phyloP scores from a whole-genome alignment of 2,888 invertebrate species.

The Eledona agricola region DNA sequence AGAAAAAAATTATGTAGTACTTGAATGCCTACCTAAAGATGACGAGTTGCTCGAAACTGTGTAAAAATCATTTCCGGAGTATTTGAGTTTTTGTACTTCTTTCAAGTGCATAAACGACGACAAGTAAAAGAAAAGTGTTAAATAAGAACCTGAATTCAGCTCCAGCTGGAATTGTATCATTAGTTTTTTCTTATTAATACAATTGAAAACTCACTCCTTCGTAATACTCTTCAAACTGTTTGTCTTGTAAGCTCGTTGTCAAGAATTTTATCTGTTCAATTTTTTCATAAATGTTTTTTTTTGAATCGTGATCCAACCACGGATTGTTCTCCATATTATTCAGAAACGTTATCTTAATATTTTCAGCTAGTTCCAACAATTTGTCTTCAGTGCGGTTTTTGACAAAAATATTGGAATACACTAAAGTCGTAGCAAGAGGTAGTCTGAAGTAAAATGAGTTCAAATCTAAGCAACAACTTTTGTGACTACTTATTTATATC shows the following conservation, averaged over 20 bases:
- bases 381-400: too few species aligned
- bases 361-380: too few species aligned
- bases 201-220: conserved; percentile 5
- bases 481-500: conserved; percentile 5
- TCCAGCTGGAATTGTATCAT: conserved; percentile 20
- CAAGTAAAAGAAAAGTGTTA: conserved; percentile 19
- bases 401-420: too few species aligned
- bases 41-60: conserved; percentile 61
- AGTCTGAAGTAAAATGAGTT: too few species aligned
- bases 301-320: conserved; percentile 42
- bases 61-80: conserved; percentile 67
- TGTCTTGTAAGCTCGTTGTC: conserved; percentile 7
- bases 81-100: conserved; percentile 65
- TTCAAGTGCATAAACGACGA: conserved; percentile 12
- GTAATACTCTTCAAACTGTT: conserved; percentile 26
- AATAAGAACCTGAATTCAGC: background rate
- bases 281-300: conserved; percentile 41
- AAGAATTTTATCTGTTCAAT: conserved; percentile 24
- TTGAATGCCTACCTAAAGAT: conserved; percentile 64
- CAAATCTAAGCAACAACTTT: too few species aligned
- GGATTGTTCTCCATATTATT: too few species aligned
- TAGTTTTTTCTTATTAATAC: background rate
- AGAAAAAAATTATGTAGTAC: background rate
- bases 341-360: too few species aligned
- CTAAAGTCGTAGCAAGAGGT: too few species aligned